Evolutionary conservation across 2,888 invertebrate species (phyloP).

Genomic region (Rutpela maculata): DNA sequence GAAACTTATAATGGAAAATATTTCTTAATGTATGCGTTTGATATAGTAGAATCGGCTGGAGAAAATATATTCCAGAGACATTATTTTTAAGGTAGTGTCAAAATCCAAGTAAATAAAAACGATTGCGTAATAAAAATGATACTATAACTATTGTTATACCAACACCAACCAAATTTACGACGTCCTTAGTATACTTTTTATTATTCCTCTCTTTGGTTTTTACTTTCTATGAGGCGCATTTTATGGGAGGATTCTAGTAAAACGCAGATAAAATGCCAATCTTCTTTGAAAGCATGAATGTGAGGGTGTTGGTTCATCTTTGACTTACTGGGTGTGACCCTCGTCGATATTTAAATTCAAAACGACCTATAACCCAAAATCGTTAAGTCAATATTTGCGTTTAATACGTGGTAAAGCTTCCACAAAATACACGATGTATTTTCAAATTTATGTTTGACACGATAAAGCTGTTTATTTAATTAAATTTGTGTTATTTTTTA

Average conservation of each 20-base stretch:
- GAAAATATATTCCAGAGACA: not conserved
- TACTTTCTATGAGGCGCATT: slow-evolving; percentile 57
- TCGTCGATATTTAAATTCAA: slow-evolving; percentile 12
- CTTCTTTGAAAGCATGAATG: slow-evolving; percentile 36
- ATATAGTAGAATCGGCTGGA: not conserved
- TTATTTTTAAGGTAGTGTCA: slow-evolving; percentile 12
- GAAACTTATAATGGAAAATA: too few relatives aligned
- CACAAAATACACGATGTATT: not conserved
- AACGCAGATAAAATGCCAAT: slow-evolving; percentile 50
- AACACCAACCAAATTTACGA: slow-evolving; percentile 66
- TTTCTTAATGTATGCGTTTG: too few relatives aligned
- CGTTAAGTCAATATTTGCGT: slow-evolving; percentile 20
- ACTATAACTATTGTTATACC: slow-evolving; percentile 65
- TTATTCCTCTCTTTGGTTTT: slow-evolving; percentile 68
- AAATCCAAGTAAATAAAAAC: slow-evolving; percentile 36
- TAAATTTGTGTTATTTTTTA: not conserved
- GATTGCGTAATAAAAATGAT: slow-evolving; percentile 40
- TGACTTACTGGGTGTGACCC: slow-evolving; percentile 23
- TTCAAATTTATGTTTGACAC: slow-evolving; percentile 3
- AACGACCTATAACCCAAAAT: slow-evolving; percentile 13
- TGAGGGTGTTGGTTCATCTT: slow-evolving; percentile 32
- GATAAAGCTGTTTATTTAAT: not conserved
- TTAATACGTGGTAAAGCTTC: slow-evolving; percentile 16
- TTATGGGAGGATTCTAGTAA: slow-evolving; percentile 53
- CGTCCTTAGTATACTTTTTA: slow-evolving; percentile 68